A percentile compares a stretch with the other conserved stretches of the same genome.
These are phyloP conservation scores for Castor canadensis DNA, from an alignment of 2,113 vertebrate species.

Conservation along the genomic window DNA sequence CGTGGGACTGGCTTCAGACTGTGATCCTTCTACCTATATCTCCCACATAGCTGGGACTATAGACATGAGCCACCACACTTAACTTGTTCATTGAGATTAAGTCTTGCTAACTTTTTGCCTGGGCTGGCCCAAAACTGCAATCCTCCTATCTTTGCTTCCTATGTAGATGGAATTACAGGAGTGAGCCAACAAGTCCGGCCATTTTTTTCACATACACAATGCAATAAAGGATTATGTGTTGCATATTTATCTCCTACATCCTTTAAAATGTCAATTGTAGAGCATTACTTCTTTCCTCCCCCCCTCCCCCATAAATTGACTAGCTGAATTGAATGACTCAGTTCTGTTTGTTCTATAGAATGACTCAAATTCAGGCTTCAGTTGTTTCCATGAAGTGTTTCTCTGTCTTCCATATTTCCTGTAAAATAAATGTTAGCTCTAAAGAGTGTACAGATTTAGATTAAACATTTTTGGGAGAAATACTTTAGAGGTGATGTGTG, in stretches of 20 bases:
- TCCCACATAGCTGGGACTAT: too few species aligned
- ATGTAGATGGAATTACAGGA: too few species aligned
- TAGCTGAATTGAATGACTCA: background rate
- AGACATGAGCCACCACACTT: too few species aligned
- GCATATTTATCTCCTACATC: conserved; percentile 5
- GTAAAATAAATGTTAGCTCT: background rate
- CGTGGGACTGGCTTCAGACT: too few species aligned
- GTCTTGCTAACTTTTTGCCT: too few species aligned
- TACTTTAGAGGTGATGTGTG: background rate
- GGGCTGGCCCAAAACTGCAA: too few species aligned
- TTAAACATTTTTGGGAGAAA: conserved; percentile 23
- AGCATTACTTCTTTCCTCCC: background rate
- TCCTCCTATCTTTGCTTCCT: too few species aligned
- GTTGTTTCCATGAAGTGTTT: conserved; percentile 19
- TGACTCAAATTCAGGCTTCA: conserved; percentile 15
- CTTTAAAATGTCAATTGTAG: conserved; percentile 9
- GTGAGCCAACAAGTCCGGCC: too few species aligned
- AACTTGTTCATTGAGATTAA: too few species aligned
- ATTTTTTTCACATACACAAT: background rate
- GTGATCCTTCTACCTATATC: too few species aligned
- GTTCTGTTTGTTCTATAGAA: background rate
- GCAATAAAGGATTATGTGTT: background rate
- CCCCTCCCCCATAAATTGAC: background rate
- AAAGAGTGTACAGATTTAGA: background rate
- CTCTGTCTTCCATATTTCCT: background rate